phyloP scores from a whole-genome alignment of 2,888 invertebrate genomes.

The Acleris holmiana region DNA sequence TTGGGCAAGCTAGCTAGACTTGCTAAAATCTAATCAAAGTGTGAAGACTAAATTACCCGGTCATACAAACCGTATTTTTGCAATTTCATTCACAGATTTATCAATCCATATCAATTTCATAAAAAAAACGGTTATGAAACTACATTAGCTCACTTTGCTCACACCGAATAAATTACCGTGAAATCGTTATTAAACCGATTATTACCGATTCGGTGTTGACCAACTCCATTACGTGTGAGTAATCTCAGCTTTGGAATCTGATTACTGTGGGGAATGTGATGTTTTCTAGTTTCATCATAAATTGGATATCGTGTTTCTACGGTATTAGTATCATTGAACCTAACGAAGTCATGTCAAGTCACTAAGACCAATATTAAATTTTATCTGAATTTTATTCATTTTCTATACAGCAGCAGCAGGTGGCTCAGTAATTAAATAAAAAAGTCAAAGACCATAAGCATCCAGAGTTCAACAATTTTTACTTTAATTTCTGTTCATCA shows the following conservation, averaged over 20 bases:
- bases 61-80: not conserved
- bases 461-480: no score
- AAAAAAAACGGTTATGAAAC: slow-evolving; percentile 24
- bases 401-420: no score
- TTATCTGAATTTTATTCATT: no score
- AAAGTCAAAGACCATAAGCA: no score
- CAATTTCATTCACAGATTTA: slow-evolving; percentile 9
- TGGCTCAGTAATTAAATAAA: no score
- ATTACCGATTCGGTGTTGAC: slow-evolving; percentile 44
- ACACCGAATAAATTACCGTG: slow-evolving; percentile 34
- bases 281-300: not conserved
- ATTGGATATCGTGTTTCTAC: no score
- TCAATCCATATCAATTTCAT: slow-evolving; percentile 33
- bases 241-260: slow-evolving; percentile 13
- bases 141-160: slow-evolving; percentile 28
- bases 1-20: not conserved
- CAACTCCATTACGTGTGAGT: slow-evolving; percentile 49
- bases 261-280: slow-evolving; percentile 1
- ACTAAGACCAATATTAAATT: no score
- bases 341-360: no score
- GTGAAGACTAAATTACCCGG: not conserved
- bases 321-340: no score
- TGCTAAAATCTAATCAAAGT: not conserved
- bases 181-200: slow-evolving; percentile 35
- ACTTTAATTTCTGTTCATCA: no score